Evolutionary conservation across 2,113 vertebrate genomes (phyloP).

Genomic region (Gadus macrocephalus): DNA sequence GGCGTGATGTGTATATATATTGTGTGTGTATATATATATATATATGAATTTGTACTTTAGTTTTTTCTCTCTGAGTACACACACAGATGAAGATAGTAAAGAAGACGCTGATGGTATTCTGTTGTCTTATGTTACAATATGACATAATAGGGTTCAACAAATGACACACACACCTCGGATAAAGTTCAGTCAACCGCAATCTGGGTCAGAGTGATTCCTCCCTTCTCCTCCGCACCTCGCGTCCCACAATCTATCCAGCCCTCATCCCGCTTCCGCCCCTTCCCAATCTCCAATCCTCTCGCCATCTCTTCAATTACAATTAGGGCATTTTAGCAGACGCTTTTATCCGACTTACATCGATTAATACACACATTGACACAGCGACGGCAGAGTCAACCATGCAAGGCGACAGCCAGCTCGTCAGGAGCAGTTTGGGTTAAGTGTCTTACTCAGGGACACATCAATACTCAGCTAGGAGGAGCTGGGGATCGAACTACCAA

Average conservation of each 20-base stretch:
- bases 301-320: constrained; percentile 1
- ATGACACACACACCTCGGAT: constrained; percentile 34
- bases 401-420: no score
- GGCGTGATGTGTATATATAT: background rate
- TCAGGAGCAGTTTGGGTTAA: no score
- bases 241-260: constrained; percentile 13
- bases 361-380: no score
- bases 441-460: no score
- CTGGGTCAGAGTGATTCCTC: constrained; percentile 69
- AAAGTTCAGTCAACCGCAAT: constrained; percentile 52
- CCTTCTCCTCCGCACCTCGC: constrained; percentile 9
- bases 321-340: no score
- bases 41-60: background rate
- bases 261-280: constrained; percentile 25
- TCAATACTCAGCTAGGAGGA: no score
- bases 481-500: no score
- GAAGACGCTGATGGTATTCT: background rate
- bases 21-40: background rate
- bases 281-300: constrained; percentile 26
- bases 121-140: no score
- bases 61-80: no score
- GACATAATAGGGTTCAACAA: no score
- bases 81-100: background rate
- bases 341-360: no score
- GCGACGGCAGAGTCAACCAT: no score